A percentile compares a stretch with the other conserved stretches of the same genome.
phyloP scores from a whole-genome alignment of 2,888 invertebrate genomes.

The Phrixothrix hirtus region DNA sequence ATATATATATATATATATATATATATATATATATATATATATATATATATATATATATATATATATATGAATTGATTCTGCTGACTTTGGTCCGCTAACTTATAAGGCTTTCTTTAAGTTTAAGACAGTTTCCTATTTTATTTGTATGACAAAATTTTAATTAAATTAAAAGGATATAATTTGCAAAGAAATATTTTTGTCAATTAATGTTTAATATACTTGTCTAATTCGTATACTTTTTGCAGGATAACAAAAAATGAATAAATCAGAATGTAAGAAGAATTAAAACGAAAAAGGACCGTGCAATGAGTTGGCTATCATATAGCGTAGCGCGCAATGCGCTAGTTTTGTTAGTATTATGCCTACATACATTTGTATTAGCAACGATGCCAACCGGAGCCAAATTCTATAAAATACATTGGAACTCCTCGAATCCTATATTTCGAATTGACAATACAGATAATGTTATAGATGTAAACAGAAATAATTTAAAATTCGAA shows the following conservation, averaged over 20 bases:
- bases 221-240: slow-evolving; percentile 2
- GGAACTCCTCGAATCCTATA: slow-evolving; percentile 57
- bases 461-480: slow-evolving; percentile 94
- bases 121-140: too few relatives aligned
- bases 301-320: slow-evolving; percentile 42
- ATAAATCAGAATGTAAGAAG: slow-evolving; percentile 22
- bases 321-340: slow-evolving; percentile 41
- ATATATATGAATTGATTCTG: too few relatives aligned
- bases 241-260: slow-evolving; percentile 15
- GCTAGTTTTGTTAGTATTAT: slow-evolving; percentile 46
- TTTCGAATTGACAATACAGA: slow-evolving; percentile 97
- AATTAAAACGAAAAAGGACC: slow-evolving; percentile 7
- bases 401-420: slow-evolving; percentile 55
- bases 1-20: too few relatives aligned
- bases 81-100: too few relatives aligned
- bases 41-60: too few relatives aligned
- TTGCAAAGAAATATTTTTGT: too few relatives aligned
- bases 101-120: too few relatives aligned
- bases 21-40: too few relatives aligned
- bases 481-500: slow-evolving; percentile 86
- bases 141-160: too few relatives aligned
- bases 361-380: slow-evolving; percentile 47
- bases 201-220: background rate
- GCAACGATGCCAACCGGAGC: slow-evolving; percentile 54
- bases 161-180: too few relatives aligned